Conservation (phyloP, 2,797 vertebrate species). For the Anniella stebbinsi region DNA sequence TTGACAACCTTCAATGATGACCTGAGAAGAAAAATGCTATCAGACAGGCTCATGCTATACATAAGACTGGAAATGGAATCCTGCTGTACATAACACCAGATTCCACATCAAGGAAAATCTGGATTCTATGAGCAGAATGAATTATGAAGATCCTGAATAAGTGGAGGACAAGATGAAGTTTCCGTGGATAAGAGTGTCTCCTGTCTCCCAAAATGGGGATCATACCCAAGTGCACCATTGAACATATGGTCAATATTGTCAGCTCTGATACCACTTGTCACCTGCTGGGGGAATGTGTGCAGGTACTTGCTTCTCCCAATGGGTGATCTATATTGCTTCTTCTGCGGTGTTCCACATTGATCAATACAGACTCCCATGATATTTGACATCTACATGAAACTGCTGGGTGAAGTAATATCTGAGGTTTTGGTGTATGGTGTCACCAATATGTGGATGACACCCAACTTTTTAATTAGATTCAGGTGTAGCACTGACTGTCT, state of each 20-base stretch:
- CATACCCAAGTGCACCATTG: neutral
- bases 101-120: neutral
- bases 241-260: neutral
- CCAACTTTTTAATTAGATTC: neutral
- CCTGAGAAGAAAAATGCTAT: constrained; percentile 73
- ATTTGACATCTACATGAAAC: neutral
- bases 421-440: neutral
- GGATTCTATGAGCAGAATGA: neutral
- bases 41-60: neutral
- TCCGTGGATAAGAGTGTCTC: neutral
- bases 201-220: no score
- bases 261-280: neutral
- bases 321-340: neutral
- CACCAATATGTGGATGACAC: neutral
- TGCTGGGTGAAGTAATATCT: neutral
- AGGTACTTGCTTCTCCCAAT: neutral
- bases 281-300: neutral
- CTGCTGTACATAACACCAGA: neutral
- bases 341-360: neutral
- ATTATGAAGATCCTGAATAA: neutral
- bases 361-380: neutral
- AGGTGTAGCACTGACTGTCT: neutral
- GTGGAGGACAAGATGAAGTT: neutral
- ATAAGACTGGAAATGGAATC: neutral
- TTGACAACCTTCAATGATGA: constrained; percentile 98